Conservation (phyloP, 2,113 vertebrate genomes). For the Collichthys lucidus region DNA sequence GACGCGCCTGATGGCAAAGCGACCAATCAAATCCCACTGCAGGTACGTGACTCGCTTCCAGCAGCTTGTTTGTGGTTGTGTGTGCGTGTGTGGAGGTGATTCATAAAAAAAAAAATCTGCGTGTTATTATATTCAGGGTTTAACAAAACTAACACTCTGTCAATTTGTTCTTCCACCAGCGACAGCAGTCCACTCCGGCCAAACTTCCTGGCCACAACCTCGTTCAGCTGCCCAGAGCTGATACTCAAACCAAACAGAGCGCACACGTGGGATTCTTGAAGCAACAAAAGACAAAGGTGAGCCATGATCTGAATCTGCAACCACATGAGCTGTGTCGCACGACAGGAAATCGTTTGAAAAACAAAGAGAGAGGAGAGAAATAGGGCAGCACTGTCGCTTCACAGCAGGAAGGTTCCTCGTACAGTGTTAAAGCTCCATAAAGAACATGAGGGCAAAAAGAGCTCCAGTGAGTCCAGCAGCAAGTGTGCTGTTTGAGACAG, state of each 20-base stretch:
- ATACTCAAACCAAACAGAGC: conserved; percentile 67
- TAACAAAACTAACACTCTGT: neutral
- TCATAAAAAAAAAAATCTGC: neutral
- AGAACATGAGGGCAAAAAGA: conserved; percentile 27
- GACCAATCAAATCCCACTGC: conserved; percentile 73
- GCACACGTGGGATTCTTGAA: conserved; percentile 64
- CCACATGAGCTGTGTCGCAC: neutral
- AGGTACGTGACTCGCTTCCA: conserved; percentile 77
- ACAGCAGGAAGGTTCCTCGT: too few species aligned
- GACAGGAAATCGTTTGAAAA: too few species aligned
- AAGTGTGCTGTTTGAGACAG: conserved; percentile 55
- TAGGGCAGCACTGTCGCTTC: too few species aligned
- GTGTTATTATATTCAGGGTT: neutral
- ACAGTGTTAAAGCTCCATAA: conserved; percentile 27
- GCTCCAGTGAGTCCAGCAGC: conserved; percentile 36
- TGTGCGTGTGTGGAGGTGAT: neutral
- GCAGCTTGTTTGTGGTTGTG: neutral
- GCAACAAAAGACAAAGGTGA: conserved; percentile 82
- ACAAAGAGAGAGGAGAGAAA: neutral
- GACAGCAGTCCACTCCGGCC: conserved; percentile 77
- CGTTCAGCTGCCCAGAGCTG: conserved; percentile 59
- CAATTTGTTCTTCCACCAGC: conserved; percentile 68
- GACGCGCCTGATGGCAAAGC: conserved; percentile 39
- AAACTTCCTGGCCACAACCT: conserved; percentile 71
- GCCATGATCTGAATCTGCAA: neutral